phyloP scores from a whole-genome alignment of 2,113 vertebrate species.

The Ibidorhyncha struthersii region DNA sequence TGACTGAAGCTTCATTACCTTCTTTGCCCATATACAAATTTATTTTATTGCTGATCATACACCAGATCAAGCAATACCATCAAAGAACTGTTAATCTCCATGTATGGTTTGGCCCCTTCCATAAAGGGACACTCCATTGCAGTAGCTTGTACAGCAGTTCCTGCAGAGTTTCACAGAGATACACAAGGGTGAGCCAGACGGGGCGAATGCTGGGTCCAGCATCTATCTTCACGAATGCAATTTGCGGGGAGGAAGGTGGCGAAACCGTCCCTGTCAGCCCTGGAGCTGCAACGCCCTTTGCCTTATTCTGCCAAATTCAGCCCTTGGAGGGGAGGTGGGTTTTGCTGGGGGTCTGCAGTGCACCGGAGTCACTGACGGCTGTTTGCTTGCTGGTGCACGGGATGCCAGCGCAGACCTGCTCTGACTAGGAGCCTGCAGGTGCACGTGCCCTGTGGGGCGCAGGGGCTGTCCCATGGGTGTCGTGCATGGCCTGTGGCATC shows the following conservation, averaged over 20 bases:
- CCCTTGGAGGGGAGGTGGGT: neutral
- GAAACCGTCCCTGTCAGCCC: neutral
- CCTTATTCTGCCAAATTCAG: neutral
- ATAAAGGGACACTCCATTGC: neutral
- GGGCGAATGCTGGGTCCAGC: neutral
- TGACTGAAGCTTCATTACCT: neutral
- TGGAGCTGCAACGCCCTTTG: neutral
- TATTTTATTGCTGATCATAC: neutral
- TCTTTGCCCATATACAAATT: neutral
- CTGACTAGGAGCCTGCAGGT: rapidly evolving
- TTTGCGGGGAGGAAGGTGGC: neutral
- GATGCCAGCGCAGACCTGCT: neutral
- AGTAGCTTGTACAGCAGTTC: constrained; percentile 1
- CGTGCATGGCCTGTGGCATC: neutral
- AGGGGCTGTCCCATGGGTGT: neutral
- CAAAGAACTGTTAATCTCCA: neutral
- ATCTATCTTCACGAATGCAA: rapidly evolving
- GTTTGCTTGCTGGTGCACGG: rapidly evolving
- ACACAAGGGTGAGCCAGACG: neutral
- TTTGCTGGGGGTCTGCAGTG: neutral
- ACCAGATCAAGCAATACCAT: neutral
- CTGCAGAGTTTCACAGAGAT: neutral
- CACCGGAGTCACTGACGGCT: neutral
- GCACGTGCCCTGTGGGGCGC: rapidly evolving
- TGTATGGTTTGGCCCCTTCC: neutral